Percentiles rank a stretch among this genome's conserved stretches.
phyloP scores from a whole-genome alignment of 2,797 vertebrate genomes.

The Pristis pectinata region DNA sequence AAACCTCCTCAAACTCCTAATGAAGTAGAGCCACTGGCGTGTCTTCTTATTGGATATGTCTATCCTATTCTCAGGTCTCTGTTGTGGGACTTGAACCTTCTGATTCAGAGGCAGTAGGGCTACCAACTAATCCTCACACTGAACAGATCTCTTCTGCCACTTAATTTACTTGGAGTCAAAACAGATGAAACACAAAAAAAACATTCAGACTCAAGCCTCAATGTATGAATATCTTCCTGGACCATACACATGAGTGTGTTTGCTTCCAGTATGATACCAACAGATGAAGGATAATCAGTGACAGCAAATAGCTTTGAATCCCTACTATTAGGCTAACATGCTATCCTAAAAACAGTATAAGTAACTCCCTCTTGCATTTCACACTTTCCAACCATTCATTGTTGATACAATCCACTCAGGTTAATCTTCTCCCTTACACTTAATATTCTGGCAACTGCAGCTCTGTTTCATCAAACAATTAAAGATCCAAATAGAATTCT shows the following conservation, averaged over 20 bases:
- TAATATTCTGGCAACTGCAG: neutral
- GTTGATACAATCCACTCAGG: neutral
- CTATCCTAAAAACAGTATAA: neutral
- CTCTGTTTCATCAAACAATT: neutral
- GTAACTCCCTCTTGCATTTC: neutral
- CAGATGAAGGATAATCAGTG: neutral
- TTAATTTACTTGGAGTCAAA: neutral
- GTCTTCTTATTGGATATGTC: too few species aligned
- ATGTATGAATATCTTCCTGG: neutral
- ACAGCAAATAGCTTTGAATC: neutral
- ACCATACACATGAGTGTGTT: neutral
- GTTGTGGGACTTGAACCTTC: too few species aligned
- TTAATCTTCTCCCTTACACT: neutral
- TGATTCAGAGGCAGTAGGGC: too few species aligned
- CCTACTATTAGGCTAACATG: too few species aligned
- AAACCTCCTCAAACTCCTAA: too few species aligned
- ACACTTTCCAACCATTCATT: neutral
- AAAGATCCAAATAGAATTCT: neutral
- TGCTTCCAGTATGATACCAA: neutral
- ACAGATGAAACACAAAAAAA: neutral
- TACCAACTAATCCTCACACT: too few species aligned
- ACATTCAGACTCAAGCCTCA: neutral
- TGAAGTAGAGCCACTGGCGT: too few species aligned
- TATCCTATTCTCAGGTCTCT: too few species aligned
- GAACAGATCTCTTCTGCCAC: neutral